These are phyloP conservation scores for Drosophila ogumai DNA, from an alignment of 1,140 invertebrate species.

Conservation along the genomic window DNA sequence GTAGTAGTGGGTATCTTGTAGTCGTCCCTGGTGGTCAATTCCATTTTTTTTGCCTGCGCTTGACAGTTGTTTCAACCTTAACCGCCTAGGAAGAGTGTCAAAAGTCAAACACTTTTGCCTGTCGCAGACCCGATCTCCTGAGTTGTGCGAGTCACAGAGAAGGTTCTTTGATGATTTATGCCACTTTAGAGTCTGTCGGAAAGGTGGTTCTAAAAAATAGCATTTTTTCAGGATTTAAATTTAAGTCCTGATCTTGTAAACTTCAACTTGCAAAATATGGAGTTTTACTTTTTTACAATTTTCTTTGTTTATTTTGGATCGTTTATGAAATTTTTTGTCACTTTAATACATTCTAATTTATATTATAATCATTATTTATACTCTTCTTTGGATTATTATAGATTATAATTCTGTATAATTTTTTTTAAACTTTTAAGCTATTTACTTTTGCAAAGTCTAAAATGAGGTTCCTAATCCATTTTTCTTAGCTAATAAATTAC, in stretches of 20 bases:
- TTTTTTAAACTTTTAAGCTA: not conserved
- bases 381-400: no score
- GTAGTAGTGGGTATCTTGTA: conserved; percentile 2
- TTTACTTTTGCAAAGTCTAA: not conserved
- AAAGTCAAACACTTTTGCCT: conserved; percentile 61
- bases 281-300: not conserved
- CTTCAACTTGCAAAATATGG: not conserved
- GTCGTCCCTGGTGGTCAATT: not conserved
- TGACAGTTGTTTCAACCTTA: conserved; percentile 38
- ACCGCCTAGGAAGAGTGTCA: conserved; percentile 46
- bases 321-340: no score
- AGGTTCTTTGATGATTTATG: conserved; percentile 49
- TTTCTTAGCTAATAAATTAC: not conserved
- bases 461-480: not conserved
- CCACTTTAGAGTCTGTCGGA: conserved; percentile 33
- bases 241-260: not conserved
- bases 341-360: not conserved
- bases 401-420: not conserved
- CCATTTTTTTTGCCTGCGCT: conserved; percentile 5
- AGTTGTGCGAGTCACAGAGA: conserved; percentile 20
- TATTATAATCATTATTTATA: no score
- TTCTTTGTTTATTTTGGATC: not conserved
- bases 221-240: not conserved
- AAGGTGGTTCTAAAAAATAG: not conserved
- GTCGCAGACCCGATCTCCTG: conserved; percentile 17